Evolutionary conservation across 2,888 invertebrate genomes (phyloP), one percentile per base, ranked within the genome.

Genomic region (Eilema depressum): DNA sequence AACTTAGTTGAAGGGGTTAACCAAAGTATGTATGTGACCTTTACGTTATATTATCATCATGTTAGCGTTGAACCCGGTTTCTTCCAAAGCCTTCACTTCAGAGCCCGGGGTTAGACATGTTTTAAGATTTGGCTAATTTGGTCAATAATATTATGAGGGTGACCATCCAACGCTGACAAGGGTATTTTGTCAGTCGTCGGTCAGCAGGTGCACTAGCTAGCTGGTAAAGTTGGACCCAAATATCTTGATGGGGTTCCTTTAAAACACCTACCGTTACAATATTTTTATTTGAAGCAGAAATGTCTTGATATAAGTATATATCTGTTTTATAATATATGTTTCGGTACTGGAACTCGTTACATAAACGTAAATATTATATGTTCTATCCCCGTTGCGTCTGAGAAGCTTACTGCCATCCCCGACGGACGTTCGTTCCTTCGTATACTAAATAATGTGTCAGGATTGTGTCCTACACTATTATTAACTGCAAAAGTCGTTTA

Each of bases 341-440:
- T 41, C 47, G 7, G 47, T 20, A 20, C 47, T 47, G 41, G 41
- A 2, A 20, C 47, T 47, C 47, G 47, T 47, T 20, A 47, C 1
- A 47, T 47, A 47, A 53, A 53, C 53, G 53, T 53, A 53, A 53
- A 53, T 53, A n/a, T 53, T 53, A n/a, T 5, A 53, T n/a, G 53
- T 53, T n/a, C n/a, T 53, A 53, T 53, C 53, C n/a, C n/a, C 53
- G n/a, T 53, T 53, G n/a, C n/a, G 53, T 53, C 53, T 53, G n/a
- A 20, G 53, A 53, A 53, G 53, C 53, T 53, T n/a, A n/a, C 53
- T 10, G n/a, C 53, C n/a, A 53, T 53, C 7, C n/a, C 53, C n/a
- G 8, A 10, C 53, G 53, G 53, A 53, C 53, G 53, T 20, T n/a
- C n/a, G 53, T 47, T n/a, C 53, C 53, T 53, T 53, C 53, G n/a